These are phyloP conservation scores for Ciconia boyciana DNA, from an alignment of 2,113 vertebrate species.

Conservation along the genomic window DNA sequence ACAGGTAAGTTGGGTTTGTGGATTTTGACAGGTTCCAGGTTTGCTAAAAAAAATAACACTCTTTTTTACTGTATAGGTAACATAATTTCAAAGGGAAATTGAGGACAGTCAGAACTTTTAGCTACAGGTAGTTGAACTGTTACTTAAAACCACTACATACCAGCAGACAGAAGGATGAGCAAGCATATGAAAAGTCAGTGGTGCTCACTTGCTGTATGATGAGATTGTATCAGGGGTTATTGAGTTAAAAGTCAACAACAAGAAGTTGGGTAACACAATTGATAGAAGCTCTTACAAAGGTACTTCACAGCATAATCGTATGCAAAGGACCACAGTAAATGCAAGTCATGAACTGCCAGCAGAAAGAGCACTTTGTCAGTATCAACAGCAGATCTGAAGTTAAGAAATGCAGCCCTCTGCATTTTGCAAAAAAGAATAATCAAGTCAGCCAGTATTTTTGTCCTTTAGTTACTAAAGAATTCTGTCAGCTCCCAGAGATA, in stretches of 20 bases:
- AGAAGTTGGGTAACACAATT: constrained; percentile 46
- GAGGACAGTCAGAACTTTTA: not conserved
- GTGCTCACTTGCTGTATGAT: not conserved
- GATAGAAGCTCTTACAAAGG: constrained; percentile 63
- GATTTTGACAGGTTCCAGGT: not conserved
- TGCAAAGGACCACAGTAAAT: constrained; percentile 63
- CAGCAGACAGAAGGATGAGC: not conserved
- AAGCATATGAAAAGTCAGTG: constrained; percentile 34
- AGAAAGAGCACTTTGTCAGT: constrained; percentile 54
- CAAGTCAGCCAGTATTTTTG: not conserved
- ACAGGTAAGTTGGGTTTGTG: not conserved
- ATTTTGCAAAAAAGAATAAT: not conserved
- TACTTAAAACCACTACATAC: not conserved
- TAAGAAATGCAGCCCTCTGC: constrained; percentile 48
- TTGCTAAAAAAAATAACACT: not conserved
- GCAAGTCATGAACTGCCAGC: constrained; percentile 54
- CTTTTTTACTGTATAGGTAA: not conserved
- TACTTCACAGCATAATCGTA: constrained; percentile 63
- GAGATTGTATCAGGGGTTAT: constrained; percentile 40
- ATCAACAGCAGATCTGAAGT: constrained; percentile 57
- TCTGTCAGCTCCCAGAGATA: not conserved
- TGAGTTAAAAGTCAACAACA: constrained; percentile 68
- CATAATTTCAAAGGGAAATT: not conserved
- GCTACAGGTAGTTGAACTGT: not conserved
- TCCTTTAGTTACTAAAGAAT: constrained; percentile 45